Base-by-base conservation (phyloP, 2,797 vertebrate species). In the Lemur catta region DNA sequence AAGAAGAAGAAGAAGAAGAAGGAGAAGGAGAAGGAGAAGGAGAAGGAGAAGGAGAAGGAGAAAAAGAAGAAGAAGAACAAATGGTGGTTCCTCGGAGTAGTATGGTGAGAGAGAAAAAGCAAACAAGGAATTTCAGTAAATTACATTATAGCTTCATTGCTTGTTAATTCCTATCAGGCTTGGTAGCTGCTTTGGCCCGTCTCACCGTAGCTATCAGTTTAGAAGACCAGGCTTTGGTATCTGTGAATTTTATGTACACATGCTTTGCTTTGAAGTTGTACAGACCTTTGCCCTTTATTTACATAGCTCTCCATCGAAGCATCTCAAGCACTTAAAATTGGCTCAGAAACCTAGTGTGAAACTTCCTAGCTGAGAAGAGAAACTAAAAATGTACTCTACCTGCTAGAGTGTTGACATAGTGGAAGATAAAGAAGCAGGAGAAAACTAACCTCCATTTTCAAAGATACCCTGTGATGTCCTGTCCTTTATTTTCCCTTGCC, bases 331-430 rank as follows among this genome's bases (percentile, higher is more conserved):
- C 78, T 84, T 93, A 76, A 91, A 91, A 82, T 41, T 91, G 65
- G 43, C 79, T 87, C 55, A 65, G 52, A 43, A 93, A 93, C 75
- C 15, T 43, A 84, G 14, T 76, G 12, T 95, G 85, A 4, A 50
- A 97, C 97, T 97, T 97, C 59, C 78, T 96, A 89, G 85, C 71
- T 89, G 85, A 95, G 94, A 96, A 55, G 84, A 93, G 85, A 98
- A 95, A 79, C 72, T 91, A 74, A 74, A 97, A 97, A 92, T 96
- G 96, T 95, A 65, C 33, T 84, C 76, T 90, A 88, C 57, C 74
- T 97, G 61, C 84, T 97, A 84, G 74, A 80, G 91, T 98, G 93
- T 95, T 98, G 98, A 97, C 88, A 96, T 84, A 95, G 57, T 71
- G 65, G 72, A 63, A 95, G 63, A 94, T 92, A 96, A 97, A 96